Conservation (phyloP, 2,888 invertebrate genomes). For the Drosophila dives region DNA sequence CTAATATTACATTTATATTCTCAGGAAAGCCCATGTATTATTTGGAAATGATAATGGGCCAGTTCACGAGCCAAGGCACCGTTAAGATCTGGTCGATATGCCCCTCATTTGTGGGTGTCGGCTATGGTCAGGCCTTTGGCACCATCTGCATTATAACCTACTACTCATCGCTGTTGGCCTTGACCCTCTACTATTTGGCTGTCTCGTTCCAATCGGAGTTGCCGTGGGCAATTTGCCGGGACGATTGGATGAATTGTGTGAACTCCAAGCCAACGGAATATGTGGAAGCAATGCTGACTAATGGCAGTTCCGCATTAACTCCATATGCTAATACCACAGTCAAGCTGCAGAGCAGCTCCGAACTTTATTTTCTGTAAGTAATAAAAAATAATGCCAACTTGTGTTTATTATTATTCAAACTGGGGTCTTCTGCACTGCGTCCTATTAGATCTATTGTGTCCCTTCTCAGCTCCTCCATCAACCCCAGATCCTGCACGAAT, state of each 20-base stretch:
- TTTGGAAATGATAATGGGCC: constrained; percentile 92
- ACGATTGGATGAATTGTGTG: constrained; percentile 82
- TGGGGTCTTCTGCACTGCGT: too few species aligned
- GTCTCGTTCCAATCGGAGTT: constrained; percentile 89
- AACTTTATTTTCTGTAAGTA: constrained; percentile 87
- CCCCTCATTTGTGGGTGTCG: constrained; percentile 92
- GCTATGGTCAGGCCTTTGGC: constrained; percentile 88
- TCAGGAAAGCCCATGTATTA: constrained; percentile 93
- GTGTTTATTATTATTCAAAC: too few species aligned
- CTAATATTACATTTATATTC: not conserved
- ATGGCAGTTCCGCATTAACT: constrained; percentile 1
- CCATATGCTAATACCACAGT: not conserved
- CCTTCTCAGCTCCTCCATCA: too few species aligned
- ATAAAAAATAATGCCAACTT: too few species aligned
- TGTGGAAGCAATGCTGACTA: constrained; percentile 22
- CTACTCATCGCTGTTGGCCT: constrained; percentile 90
- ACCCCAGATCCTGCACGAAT: too few species aligned
- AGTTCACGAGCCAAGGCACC: constrained; percentile 92
- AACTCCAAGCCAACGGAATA: constrained; percentile 66
- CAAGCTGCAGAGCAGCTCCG: constrained; percentile 86
- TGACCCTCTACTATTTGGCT: constrained; percentile 90
- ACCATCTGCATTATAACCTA: constrained; percentile 90
- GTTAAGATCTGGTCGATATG: constrained; percentile 88
- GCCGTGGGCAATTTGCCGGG: constrained; percentile 90
- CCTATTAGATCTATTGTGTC: too few species aligned